phyloP scores from a whole-genome alignment of 2,113 vertebrate genomes.

The Vidua chalybeata region DNA sequence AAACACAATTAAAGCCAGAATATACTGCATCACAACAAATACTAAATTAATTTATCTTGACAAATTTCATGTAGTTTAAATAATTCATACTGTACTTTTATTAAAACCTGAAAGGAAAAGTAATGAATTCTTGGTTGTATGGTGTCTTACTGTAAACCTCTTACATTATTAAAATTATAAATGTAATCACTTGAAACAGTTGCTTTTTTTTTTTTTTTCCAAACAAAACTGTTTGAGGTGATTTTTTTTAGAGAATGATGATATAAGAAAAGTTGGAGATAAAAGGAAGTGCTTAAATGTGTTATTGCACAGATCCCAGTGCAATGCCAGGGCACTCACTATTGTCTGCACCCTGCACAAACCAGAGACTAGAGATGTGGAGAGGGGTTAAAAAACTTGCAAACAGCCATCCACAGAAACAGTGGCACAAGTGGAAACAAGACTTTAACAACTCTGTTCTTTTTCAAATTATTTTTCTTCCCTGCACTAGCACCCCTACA shows the following conservation, averaged over 20 bases:
- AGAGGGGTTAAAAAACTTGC: not conserved
- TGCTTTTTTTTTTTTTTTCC: not conserved
- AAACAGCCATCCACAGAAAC: not conserved
- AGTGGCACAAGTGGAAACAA: not conserved
- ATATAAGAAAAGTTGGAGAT: not conserved
- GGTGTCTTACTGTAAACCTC: constrained; percentile 26
- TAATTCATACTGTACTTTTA: constrained; percentile 61
- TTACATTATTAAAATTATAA: constrained; percentile 65
- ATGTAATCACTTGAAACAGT: constrained; percentile 57
- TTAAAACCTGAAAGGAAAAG: constrained; percentile 49
- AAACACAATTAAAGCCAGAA: constrained; percentile 43
- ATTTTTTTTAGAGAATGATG: not conserved
- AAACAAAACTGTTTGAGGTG: not conserved
- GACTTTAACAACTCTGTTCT: not conserved
- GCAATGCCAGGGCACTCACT: not conserved
- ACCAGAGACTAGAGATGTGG: not conserved
- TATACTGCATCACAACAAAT: constrained; percentile 4
- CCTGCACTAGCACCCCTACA: accelerated
- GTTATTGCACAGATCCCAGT: not conserved
- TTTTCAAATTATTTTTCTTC: not conserved
- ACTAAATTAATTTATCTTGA: constrained; percentile 55
- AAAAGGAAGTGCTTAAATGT: not conserved
- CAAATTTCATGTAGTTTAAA: constrained; percentile 44
- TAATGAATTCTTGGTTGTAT: constrained; percentile 26
- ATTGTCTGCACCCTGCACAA: not conserved